Evolutionary conservation across 2,888 invertebrate species (phyloP), one percentile per base, ranked within the genome.

Genomic region (Cataglyphis altisquamis): DNA sequence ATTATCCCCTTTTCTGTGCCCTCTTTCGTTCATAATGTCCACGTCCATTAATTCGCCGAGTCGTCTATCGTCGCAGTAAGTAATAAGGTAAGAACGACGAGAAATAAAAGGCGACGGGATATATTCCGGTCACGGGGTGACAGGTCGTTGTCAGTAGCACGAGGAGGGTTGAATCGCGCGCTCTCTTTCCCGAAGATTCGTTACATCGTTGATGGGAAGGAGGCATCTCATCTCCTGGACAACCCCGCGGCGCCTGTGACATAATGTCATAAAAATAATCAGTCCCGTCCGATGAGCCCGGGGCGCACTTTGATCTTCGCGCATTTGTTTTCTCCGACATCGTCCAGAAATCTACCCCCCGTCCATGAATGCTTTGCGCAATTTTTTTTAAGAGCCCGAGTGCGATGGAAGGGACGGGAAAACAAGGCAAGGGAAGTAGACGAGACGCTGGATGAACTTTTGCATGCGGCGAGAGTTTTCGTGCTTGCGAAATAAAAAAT

Each of bases 221-320:
- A 88, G 91, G 90, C 86, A 90, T 93, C 92, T 92, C 92, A 92
- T 92, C 92, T 90, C 91, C 91, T 89, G 90, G 88, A 90, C 91
- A 91, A 88, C 89, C 84, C 86, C 72, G 39, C 88, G 60, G 39
- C 88, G 60, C 21, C 45, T 36, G 78, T 84, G 91, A 92, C 93
- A 92, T 94, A 94, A 94, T 92, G 92, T 94, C 94, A 94, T 94
- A 94, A 94, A 94, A 94, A 94, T 94, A 94, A 94, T 94, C 94
- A 94, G 92, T 93, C 93, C 89, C 92, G 91, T 92, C 93, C 93
- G 92, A 92, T 92, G 94, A 94, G 91, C 92, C 90, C 91, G 84
- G 84, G 90, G 90, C 91, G 90, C 84, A 93, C 94, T 94, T 94
- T 94, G 94, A 94, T 94, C 94, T 94, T 90, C 87, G 74, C 84